Conservation (phyloP, 2,888 invertebrate species). For the Cataglyphis rosenhaueri region DNA sequence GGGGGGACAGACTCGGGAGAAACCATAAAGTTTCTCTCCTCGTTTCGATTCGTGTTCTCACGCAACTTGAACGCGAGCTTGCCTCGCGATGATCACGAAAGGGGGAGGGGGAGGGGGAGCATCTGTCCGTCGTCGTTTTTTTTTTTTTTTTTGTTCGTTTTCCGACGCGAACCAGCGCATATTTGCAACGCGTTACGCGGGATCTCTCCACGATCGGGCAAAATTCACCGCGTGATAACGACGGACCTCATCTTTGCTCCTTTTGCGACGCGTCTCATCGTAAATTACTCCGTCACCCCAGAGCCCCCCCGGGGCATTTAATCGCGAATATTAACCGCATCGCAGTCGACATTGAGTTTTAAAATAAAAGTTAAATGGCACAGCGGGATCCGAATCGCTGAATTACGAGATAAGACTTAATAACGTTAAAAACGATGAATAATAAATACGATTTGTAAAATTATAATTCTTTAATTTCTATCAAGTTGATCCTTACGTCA, state of each 20-base stretch:
- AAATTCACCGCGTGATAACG: slow-evolving; percentile 55
- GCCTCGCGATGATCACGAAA: slow-evolving; percentile 71
- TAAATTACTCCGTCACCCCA: slow-evolving; percentile 40
- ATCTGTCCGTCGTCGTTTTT: not conserved
- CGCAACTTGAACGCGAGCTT: slow-evolving; percentile 75
- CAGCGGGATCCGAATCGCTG: not conserved
- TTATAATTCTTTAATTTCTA: slow-evolving; percentile 11
- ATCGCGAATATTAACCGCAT: slow-evolving; percentile 34
- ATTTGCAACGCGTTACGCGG: slow-evolving; percentile 26
- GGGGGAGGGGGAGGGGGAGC: slow-evolving; percentile 63
- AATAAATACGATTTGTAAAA: not conserved
- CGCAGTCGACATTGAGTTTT: slow-evolving; percentile 25
- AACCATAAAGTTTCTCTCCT: slow-evolving; percentile 72
- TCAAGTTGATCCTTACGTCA: not conserved
- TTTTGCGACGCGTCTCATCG: slow-evolving; percentile 38
- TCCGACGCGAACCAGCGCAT: slow-evolving; percentile 13
- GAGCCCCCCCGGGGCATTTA: slow-evolving; percentile 22
- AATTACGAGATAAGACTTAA: not conserved
- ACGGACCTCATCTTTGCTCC: slow-evolving; percentile 46
- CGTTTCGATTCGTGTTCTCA: slow-evolving; percentile 69
- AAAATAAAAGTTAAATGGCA: not conserved
- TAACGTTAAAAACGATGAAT: not conserved
- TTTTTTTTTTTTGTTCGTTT: slow-evolving; percentile 58
- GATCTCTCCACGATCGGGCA: slow-evolving; percentile 26
- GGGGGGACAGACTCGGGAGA: not conserved